These are phyloP conservation scores for Notarius quadriscutis DNA, from an alignment of 2,113 vertebrate species.

Conservation along the genomic window DNA sequence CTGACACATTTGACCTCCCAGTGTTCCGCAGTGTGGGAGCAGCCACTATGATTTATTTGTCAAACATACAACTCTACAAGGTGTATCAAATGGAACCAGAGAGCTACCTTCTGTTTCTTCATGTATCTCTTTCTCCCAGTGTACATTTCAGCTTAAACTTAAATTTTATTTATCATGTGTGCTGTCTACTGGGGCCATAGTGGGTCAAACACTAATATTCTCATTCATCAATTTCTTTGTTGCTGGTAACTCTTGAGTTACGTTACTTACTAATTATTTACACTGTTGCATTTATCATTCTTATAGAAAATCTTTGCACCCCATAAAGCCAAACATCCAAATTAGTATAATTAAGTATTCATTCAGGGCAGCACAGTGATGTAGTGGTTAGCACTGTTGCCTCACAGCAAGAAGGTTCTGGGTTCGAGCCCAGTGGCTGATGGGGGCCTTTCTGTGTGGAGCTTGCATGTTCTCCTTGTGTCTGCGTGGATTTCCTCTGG, in stretches of 20 bases:
- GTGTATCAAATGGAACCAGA: not conserved
- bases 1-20: constrained; percentile 56
- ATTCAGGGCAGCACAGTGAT: constrained; percentile 15
- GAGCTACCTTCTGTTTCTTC: not conserved
- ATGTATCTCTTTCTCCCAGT: not conserved
- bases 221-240: not conserved
- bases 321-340: constrained; percentile 43
- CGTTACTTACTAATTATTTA: not conserved
- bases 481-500: no score
- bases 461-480: no score
- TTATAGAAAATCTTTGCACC: constrained; percentile 41
- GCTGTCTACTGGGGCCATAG: not conserved
- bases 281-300: not conserved
- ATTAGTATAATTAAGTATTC: constrained; percentile 50
- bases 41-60: constrained; percentile 61
- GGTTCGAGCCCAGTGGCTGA: no score
- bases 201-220: not conserved
- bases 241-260: not conserved
- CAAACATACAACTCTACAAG: constrained; percentile 13
- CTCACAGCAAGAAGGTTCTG: no score
- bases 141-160: constrained; percentile 4
- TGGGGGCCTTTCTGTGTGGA: no score
- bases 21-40: constrained; percentile 43
- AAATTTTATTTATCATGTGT: not conserved
- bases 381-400: no score